Base-by-base conservation (phyloP, 2,888 invertebrate species). In the Imbricaverruca yamaguchii region DNA sequence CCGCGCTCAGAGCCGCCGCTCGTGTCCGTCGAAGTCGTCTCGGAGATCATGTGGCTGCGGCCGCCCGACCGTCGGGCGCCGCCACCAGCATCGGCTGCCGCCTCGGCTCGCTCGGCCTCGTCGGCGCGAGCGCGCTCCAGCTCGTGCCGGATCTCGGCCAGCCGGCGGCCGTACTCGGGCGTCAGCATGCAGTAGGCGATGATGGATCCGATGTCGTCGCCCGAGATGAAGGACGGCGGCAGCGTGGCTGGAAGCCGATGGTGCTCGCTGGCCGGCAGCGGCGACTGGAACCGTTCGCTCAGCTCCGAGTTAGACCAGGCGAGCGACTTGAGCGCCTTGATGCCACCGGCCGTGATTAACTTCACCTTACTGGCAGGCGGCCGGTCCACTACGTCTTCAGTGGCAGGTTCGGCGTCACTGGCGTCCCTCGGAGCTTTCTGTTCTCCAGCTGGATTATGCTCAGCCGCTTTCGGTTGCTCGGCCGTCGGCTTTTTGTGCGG, bases 161-260 rank as follows among this genome's bases (percentile, higher is more conserved):
- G 86, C 1, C 89, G 87, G 80, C 89, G 90, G 84, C 91, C 91
- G 86, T 94, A 94, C 81, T 93, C 93, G 21, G 87, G 87, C 0
- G 92, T 92, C 82, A 92, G 92, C 53, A 96, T 87, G 0, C 94
- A 91, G 86, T 94, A 94, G 0, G 95, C 94, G 82, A 96, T 93
- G 81, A 96, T 92, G 0, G 94, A 95, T 83, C 94, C 93, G 0
- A 93, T 92, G 87, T 95, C 94, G 69, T 90, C 91, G 86, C 95
- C 94, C 84, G 92, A 92, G 0, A 95, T 92, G 3, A 93, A 89
- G n/a, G 93, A 83, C 21, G 85, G 84, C 13, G 92, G 91, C n/a
- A 91, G 88, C 83, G 92, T 91, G 25, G 89, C 85, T 0, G 92
- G 91, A 53, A 93, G 86, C 10, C 91, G 88, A 85, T 92, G 90